Base-by-base conservation (phyloP, 2,797 vertebrate species). In the Muscicapa comitata region DNA sequence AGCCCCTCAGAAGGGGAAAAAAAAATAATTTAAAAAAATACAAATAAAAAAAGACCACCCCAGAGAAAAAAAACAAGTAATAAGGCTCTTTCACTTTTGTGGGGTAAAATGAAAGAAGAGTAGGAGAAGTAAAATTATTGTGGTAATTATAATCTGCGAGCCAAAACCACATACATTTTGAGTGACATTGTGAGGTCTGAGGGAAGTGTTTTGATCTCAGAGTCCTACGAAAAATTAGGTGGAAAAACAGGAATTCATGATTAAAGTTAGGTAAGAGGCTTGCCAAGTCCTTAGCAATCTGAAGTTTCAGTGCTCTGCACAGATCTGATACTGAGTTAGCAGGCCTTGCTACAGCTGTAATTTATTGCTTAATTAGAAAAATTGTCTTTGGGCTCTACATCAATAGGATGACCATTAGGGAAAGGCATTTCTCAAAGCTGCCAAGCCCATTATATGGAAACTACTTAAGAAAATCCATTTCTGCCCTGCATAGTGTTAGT, bases 341-440 rank as follows among this genome's bases (percentile, higher is more conserved):
- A 91, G 82, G 80, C 68, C 74, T 93, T 63, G 68, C 87, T 95
- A 54, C 66, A 86, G 72, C 55, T 94, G 33, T 96, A 94, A 97
- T 90, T 94, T 96, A 96, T 94, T 92, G 72, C 93, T 94, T 96
- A 95, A 95, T 96, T 96, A 95, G 87, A 89, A 95, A 94, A 94
- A 92, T 73, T 87, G 79, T 96, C 90, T 72, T 85, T 92, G 84
- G 82, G 76, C 67, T 83, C 31, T 91, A 53, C 38, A 85, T 96
- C 90, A 96, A 68, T 91, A 95, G 55, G 95, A 78, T 84, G 79
- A 91, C 70, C 86, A 68, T 95, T 94, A 96, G 40, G 61, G 74
- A 96, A 95, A 93, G 76, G 13, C 37, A 78, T 95, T 95, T 96
- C 77, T 96, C 86, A 86, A 84, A 80, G 42, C 62, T 88, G 89